Conservation (phyloP, 2,797 vertebrate species). For the Emys orbicularis region DNA sequence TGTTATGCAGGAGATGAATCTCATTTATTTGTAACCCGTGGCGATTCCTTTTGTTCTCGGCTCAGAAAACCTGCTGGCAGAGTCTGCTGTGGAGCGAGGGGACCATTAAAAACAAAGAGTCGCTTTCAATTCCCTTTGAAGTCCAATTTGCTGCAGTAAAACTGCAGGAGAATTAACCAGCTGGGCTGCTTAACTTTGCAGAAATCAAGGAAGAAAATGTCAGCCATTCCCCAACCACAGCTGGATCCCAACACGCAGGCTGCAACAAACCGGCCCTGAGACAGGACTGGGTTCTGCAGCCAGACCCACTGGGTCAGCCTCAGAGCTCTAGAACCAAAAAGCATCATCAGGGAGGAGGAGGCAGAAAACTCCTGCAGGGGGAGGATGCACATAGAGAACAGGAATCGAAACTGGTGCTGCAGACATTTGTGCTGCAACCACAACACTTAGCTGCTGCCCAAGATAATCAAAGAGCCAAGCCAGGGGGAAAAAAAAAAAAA, state of each 20-base stretch:
- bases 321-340: neutral
- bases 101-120: slow-evolving; percentile 79
- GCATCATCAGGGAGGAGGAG: neutral
- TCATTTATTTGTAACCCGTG: slow-evolving; percentile 80
- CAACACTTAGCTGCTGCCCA: neutral
- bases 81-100: slow-evolving; percentile 54
- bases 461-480: neutral
- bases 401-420: neutral
- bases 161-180: slow-evolving; percentile 71
- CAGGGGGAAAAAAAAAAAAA: too few relatives aligned
- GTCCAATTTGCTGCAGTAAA: slow-evolving; percentile 80
- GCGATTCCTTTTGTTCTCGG: slow-evolving; percentile 77
- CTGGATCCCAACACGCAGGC: neutral
- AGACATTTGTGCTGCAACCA: neutral
- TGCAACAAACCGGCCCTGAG: neutral
- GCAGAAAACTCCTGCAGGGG: neutral
- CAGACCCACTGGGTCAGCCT: neutral
- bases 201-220: slow-evolving; percentile 42
- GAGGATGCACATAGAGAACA: neutral
- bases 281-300: neutral
- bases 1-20: slow-evolving; percentile 76
- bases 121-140: slow-evolving; percentile 80
- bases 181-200: slow-evolving; percentile 58
- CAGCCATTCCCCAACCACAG: neutral
- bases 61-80: slow-evolving; percentile 68